phyloP scores from a whole-genome alignment of 2,797 vertebrate genomes.

The Uromys caudimaculatus region DNA sequence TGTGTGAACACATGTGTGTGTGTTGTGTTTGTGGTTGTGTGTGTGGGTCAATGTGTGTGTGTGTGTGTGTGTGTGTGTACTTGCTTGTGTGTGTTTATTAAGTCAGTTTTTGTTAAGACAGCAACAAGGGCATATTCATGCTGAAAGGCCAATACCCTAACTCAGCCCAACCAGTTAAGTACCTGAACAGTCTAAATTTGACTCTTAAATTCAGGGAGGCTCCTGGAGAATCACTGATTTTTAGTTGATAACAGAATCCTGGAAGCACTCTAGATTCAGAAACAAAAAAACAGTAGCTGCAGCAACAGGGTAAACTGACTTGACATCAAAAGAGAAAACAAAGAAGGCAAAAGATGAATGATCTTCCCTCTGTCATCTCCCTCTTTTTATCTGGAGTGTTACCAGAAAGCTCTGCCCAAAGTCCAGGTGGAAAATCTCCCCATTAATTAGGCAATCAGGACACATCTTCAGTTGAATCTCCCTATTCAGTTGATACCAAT shows the following conservation, averaged over 20 bases:
- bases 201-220: not conserved
- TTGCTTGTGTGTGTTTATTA: not conserved
- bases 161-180: no score
- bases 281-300: no score
- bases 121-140: not conserved
- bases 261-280: not conserved
- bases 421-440: not conserved
- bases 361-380: no score
- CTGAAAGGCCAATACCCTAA: not conserved
- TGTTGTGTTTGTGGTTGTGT: not conserved
- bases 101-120: not conserved
- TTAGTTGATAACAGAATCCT: not conserved
- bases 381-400: not conserved
- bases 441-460: not conserved
- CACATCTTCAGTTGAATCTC: not conserved
- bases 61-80: not conserved
- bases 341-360: not conserved
- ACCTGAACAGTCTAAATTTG: not conserved
- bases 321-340: not conserved
- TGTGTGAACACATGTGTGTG: not conserved
- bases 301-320: not conserved
- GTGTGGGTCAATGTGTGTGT: not conserved
- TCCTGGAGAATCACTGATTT: not conserved
- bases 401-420: not conserved
- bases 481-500: not conserved